phyloP scores from a whole-genome alignment of 2,888 invertebrate species.

The Torymus auratus region DNA sequence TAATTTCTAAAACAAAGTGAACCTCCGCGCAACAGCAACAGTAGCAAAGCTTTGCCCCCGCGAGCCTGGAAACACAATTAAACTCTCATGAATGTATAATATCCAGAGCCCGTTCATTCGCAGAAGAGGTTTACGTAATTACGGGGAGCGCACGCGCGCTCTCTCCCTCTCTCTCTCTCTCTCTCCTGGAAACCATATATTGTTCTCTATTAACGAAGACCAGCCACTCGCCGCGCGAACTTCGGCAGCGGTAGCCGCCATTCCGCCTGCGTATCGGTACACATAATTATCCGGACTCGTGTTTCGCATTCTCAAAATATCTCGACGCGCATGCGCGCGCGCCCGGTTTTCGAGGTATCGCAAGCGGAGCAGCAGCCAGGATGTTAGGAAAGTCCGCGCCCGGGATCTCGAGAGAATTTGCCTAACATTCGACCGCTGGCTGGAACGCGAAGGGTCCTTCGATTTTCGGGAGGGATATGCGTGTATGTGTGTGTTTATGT shows the following conservation, averaged over 20 bases:
- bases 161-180: too few relatives aligned
- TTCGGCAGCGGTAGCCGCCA: neutral
- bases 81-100: slow-evolving; percentile 56
- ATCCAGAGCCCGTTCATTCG: slow-evolving; percentile 32
- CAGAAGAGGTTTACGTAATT: slow-evolving; percentile 55
- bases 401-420: slow-evolving; percentile 42
- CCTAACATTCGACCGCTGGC: slow-evolving; percentile 32
- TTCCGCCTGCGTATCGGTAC: slow-evolving; percentile 27
- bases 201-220: slow-evolving; percentile 51
- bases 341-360: slow-evolving; percentile 1
- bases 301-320: slow-evolving; percentile 48
- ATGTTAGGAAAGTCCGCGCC: slow-evolving; percentile 37
- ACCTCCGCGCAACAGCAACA: neutral
- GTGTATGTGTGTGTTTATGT: slow-evolving; percentile 40
- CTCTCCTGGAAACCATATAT: slow-evolving; percentile 42
- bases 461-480: slow-evolving; percentile 33
- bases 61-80: slow-evolving; percentile 45
- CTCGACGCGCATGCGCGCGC: too few relatives aligned
- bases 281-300: slow-evolving; percentile 49
- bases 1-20: slow-evolving; percentile 39
- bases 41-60: slow-evolving; percentile 21
- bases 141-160: neutral
- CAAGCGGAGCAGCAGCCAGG: neutral
- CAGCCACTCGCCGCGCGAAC: neutral
- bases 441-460: slow-evolving; percentile 44